Percentiles rank a stretch among this genome's conserved stretches.
phyloP scores from a whole-genome alignment of 2,113 vertebrate genomes.

The Hippopotamus amphibius region DNA sequence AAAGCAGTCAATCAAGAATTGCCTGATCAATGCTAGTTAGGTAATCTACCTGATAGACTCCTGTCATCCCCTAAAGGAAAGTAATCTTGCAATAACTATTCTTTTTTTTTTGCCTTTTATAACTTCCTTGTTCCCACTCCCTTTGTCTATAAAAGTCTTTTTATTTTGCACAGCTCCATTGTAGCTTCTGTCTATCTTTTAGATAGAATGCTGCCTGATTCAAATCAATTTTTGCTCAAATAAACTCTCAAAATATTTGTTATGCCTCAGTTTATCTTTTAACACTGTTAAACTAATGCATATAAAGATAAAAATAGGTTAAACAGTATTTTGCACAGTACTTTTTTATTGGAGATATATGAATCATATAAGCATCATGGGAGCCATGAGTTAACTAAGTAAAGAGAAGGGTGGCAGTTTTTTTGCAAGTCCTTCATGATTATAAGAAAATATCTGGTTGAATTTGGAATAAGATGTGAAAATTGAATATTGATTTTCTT shows the following conservation, averaged over 20 bases:
- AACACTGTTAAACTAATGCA: background rate
- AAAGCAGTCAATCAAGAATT: too few relatives aligned
- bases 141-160: background rate
- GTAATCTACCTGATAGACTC: too few relatives aligned
- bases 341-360: background rate
- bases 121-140: too few relatives aligned
- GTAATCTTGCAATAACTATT: too few relatives aligned
- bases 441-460: background rate
- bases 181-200: background rate
- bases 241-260: background rate
- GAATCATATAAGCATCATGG: background rate
- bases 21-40: too few relatives aligned
- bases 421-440: background rate
- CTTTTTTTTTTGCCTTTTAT: too few relatives aligned
- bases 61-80: too few relatives aligned
- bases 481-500: slow-evolving; percentile 40
- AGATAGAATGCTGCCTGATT: background rate
- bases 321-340: background rate
- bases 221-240: background rate
- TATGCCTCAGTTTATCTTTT: background rate
- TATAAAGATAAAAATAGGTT: background rate
- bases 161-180: background rate
- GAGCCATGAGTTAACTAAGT: background rate
- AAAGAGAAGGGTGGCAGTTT: background rate
- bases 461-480: background rate